Conservation (phyloP, 2,797 vertebrate genomes). For the Rhynchotus rufescens region DNA sequence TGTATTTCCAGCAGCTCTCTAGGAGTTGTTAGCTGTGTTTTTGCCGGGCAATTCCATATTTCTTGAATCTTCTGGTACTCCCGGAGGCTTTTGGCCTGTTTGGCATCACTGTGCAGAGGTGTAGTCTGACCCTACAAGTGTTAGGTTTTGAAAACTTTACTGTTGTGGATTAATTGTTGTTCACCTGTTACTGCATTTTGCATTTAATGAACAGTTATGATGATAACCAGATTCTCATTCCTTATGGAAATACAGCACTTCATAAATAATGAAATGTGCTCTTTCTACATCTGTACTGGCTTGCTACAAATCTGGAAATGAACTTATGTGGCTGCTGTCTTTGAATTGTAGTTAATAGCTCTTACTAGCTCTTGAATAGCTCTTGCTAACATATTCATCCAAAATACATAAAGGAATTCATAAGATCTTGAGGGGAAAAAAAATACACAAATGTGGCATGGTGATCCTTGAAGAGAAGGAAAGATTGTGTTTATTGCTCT, state of each 20-base stretch:
- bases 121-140: not conserved
- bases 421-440: not conserved
- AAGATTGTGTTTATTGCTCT: not conserved
- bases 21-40: not conserved
- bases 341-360: not conserved
- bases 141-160: not conserved
- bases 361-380: not conserved
- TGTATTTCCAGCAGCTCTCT: not conserved
- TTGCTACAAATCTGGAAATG: constrained; percentile 43
- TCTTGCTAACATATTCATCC: not conserved
- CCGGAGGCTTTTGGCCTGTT: not conserved
- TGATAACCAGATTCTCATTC: constrained; percentile 19
- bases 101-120: not conserved
- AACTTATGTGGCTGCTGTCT: not conserved
- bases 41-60: not conserved
- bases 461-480: not conserved
- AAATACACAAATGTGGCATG: not conserved
- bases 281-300: not conserved
- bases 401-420: not conserved
- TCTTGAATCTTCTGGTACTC: not conserved
- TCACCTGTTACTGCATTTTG: not conserved
- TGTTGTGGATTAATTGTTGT: not conserved
- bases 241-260: constrained; percentile 11
- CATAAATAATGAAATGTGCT: not conserved
- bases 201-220: constrained; percentile 39